Evolutionary conservation across 2,113 vertebrate genomes (phyloP).

Genomic region (Corythornis vintsioides): DNA sequence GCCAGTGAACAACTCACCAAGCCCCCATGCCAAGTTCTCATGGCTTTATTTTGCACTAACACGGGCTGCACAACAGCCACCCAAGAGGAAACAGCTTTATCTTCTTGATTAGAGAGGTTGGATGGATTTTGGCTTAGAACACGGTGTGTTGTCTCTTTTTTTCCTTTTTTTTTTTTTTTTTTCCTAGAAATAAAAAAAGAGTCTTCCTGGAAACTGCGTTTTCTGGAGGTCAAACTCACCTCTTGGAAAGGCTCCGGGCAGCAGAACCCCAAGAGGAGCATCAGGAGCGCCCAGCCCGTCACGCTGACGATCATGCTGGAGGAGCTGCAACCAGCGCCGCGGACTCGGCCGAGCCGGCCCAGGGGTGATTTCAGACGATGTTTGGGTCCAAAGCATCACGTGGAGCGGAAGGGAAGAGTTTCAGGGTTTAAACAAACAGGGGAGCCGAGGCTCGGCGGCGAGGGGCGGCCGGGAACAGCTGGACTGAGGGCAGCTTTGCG

Average conservation of each 20-base stretch:
- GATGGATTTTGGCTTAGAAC: neutral
- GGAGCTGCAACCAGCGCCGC: neutral
- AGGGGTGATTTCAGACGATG: neutral
- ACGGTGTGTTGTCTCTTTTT: neutral
- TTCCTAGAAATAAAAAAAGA: neutral
- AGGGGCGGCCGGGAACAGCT: neutral
- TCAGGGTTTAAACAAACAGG: neutral
- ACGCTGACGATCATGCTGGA: neutral
- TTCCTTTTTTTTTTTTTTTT: neutral
- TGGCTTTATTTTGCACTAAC: neutral
- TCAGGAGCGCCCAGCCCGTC: neutral
- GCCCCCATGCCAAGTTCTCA: neutral
- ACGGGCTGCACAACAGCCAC: neutral
- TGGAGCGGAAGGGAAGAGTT: conserved; percentile 30
- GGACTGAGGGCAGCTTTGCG: neutral
- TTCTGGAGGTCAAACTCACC: conserved; percentile 51
- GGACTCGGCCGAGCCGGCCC: neutral
- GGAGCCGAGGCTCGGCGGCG: neutral
- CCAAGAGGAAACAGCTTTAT: neutral
- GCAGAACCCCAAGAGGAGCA: conserved; percentile 61
- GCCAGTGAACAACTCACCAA: neutral
- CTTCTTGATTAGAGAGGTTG: neutral
- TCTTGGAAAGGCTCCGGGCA: neutral
- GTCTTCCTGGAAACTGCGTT: neutral
- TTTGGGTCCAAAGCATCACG: neutral